Conservation (phyloP, 2,797 vertebrate species). For the Falco novaeseelandiae region DNA sequence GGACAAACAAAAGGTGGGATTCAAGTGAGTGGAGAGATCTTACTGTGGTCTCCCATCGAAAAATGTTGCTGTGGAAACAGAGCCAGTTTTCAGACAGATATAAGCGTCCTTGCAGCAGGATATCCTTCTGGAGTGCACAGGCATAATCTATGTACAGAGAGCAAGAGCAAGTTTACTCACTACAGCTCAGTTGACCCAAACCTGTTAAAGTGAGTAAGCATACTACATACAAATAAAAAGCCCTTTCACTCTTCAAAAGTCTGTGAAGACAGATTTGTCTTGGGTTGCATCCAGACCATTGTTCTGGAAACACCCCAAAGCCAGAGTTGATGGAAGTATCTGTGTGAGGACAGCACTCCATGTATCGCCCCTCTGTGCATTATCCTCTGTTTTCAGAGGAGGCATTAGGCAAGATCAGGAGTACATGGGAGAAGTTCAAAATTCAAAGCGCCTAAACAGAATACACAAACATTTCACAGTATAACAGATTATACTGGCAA, state of each 20-base stretch:
- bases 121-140: conserved; percentile 94
- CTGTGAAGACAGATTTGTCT: neutral
- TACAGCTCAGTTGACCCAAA: neutral
- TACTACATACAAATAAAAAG: neutral
- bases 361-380: rapidly evolving
- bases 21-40: conserved; percentile 31
- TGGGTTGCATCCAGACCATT: neutral
- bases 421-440: neutral
- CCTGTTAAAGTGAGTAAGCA: neutral
- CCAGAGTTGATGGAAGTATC: neutral
- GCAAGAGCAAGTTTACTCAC: conserved; percentile 22
- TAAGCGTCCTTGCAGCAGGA: conserved; percentile 91
- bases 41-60: conserved; percentile 91
- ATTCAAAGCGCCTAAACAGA: neutral
- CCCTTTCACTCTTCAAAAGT: neutral
- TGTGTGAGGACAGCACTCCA: neutral
- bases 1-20: neutral
- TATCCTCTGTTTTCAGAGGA: neutral
- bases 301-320: neutral
- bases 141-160: conserved; percentile 83
- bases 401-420: neutral
- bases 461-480: neutral
- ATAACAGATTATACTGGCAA: neutral
- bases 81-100: conserved; percentile 92
- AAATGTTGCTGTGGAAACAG: conserved; percentile 96